phyloP scores from a whole-genome alignment of 2,797 vertebrate species.

The Darevskia nairensis region DNA sequence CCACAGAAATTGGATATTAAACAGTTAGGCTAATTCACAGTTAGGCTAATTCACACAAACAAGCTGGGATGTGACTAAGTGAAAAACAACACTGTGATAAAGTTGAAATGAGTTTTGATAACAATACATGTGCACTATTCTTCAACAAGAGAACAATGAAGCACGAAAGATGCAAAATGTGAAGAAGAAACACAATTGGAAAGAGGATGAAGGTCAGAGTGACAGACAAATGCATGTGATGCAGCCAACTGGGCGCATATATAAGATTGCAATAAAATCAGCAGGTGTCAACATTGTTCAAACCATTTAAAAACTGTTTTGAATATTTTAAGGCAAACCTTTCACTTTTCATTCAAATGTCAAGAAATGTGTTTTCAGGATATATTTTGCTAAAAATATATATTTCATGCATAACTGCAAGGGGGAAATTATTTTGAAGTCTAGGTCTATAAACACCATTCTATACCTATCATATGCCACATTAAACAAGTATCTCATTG shows the following conservation, averaged over 20 bases:
- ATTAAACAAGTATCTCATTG: background rate
- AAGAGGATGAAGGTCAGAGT: background rate
- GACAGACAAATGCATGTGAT: background rate
- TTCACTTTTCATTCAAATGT: background rate
- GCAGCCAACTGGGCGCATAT: background rate
- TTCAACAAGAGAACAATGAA: background rate
- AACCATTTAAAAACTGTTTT: background rate
- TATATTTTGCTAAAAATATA: background rate
- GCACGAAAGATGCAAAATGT: background rate
- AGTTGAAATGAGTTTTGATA: background rate
- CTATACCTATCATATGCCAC: background rate
- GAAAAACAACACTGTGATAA: background rate
- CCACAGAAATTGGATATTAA: background rate
- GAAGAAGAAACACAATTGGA: background rate
- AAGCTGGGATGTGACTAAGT: background rate
- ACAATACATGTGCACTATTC: background rate
- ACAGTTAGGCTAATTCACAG: background rate
- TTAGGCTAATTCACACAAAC: background rate
- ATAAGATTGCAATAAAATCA: background rate
- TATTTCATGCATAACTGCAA: background rate
- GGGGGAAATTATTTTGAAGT: background rate
- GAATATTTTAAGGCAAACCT: background rate
- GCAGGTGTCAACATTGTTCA: background rate
- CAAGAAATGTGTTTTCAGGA: background rate
- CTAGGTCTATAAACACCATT: background rate